Base-by-base conservation (phyloP, 2,888 invertebrate genomes). In the Gibbula magus region DNA sequence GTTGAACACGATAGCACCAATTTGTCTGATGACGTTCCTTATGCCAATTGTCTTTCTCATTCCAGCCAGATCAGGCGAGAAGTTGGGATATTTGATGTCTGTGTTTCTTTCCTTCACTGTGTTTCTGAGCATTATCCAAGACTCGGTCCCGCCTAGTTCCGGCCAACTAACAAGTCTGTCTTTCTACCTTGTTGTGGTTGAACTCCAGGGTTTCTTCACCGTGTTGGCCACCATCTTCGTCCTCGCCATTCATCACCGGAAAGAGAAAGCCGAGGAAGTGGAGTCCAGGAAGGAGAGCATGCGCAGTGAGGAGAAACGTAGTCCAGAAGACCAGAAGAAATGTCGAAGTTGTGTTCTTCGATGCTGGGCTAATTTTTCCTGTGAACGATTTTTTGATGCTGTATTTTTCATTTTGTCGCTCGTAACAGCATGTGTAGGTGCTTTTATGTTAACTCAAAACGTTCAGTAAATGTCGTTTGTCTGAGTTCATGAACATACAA, bases 31-130 rank as follows among this genome's bases (percentile, higher is more conserved):
- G 61, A 29, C 61, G 29, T 29, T 61, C 29, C 52, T 73, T 16
- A 35, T 32, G 20, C 39, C 73, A 0, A 22, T 39, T 5, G 73
- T 73, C 16, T 73, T 73, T 35, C 73, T 73, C 0, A 45, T 73
- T 20, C 73, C 73, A 20, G 73, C 73, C 2, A n/a, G 45, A 45
- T 39, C 73, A 7, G 73, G 73, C 16, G 73, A 73, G 35, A 73
- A 73, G 35, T 35, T 35, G n/a, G 73, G 73, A 13, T 73, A 18
- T 10, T 35, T 73, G 32, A 73, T 73, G 73, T 29, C 73, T 2
- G 73, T 73, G 8, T 73, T 32, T 20, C n/a, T 73, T 3, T 73
- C 73, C 35, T 35, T 32, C 32, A 39, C 45, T 20, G 35, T 73
- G 73, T 73, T 73, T 35, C 73, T 39, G 18, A 73, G n/a, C 35